Conservation (phyloP, 2,113 vertebrate genomes). For the Pluvialis apricaria region DNA sequence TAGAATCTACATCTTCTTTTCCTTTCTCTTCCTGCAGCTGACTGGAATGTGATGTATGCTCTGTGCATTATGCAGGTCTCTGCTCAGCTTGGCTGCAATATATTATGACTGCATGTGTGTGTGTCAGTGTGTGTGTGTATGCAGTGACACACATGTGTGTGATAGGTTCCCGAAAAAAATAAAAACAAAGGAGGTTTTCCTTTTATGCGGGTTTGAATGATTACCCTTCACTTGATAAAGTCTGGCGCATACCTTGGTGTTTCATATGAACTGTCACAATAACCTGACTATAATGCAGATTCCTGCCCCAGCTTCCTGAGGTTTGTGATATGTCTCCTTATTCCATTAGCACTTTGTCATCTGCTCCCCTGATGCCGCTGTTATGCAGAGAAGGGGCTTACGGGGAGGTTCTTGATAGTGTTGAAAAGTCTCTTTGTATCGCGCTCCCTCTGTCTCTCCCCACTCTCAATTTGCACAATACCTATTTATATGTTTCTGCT, state of each 20-base stretch:
- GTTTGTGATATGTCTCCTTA: slow-evolving; percentile 1
- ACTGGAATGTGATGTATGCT: background rate
- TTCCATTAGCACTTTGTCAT: slow-evolving; percentile 43
- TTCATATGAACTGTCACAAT: slow-evolving; percentile 19
- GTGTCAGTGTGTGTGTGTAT: background rate
- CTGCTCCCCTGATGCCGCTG: background rate
- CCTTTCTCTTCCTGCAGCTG: background rate
- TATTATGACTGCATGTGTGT: background rate
- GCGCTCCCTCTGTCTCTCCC: background rate
- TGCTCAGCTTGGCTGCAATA: background rate
- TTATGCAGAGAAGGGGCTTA: background rate
- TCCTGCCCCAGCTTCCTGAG: background rate
- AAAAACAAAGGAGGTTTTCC: background rate
- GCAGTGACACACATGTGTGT: background rate
- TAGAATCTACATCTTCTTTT: background rate
- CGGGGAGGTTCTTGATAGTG: background rate
- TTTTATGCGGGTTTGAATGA: background rate
- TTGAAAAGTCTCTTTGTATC: background rate
- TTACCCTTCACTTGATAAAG: background rate
- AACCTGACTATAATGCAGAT: background rate
- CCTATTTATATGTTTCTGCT: background rate
- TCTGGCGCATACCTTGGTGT: slow-evolving; percentile 2
- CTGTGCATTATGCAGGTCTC: background rate
- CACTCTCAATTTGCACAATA: background rate
- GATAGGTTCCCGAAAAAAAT: background rate